Percentiles rank a stretch among this genome's conserved stretches.
Conservation (phyloP, 1,140 invertebrate genomes). For the Formica exsecta region DNA sequence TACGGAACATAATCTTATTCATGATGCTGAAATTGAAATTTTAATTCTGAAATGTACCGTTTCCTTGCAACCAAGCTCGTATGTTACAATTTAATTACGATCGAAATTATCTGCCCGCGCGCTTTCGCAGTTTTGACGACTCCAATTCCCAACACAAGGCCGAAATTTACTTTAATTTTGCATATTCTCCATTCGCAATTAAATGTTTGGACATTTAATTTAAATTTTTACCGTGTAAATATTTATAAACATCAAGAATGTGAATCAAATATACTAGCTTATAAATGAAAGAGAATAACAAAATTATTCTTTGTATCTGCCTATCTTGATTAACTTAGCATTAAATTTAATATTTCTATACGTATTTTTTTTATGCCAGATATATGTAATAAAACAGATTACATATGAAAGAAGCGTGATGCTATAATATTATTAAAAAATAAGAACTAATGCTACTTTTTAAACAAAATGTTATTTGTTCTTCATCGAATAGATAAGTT, state of each 20-base stretch:
- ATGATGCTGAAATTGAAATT: conserved; percentile 6
- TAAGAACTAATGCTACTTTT: background rate
- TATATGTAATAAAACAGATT: too few species aligned
- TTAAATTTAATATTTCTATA: too few species aligned
- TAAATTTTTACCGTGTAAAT: too few species aligned
- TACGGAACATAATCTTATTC: conserved; percentile 39
- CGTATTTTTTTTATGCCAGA: too few species aligned
- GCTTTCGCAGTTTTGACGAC: background rate
- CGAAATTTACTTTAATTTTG: background rate
- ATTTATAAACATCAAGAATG: too few species aligned
- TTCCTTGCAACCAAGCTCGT: background rate
- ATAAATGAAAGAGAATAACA: too few species aligned
- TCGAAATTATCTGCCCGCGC: background rate
- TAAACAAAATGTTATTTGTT: background rate
- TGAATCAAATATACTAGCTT: too few species aligned
- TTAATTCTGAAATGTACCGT: conserved; percentile 11
- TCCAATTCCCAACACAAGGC: background rate
- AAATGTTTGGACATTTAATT: background rate
- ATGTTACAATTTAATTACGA: conserved; percentile 10
- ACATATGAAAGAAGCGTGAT: too few species aligned
- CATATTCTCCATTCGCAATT: background rate
- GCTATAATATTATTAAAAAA: too few species aligned
- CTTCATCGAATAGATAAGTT: background rate
- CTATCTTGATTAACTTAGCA: too few species aligned
- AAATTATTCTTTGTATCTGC: too few species aligned